These are phyloP conservation scores for Dorcus hopei DNA, from an alignment of 2,888 invertebrate genomes.

Conservation along the genomic window DNA sequence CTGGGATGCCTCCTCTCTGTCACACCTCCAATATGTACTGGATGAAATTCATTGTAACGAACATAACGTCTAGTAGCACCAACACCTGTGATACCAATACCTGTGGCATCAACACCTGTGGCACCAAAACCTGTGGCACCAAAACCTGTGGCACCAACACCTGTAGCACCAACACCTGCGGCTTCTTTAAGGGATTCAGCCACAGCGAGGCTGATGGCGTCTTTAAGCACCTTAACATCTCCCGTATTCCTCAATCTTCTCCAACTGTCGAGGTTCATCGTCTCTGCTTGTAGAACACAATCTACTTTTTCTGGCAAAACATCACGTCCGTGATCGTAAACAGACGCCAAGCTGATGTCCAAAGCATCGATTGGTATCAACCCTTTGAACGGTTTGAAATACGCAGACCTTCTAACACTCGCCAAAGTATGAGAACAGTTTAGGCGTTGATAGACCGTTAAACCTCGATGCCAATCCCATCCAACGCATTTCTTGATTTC, in stretches of 20 bases:
- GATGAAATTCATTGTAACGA: conserved; percentile 51
- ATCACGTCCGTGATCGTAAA: conserved; percentile 67
- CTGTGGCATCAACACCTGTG: too few relatives aligned
- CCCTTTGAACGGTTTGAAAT: conserved; percentile 44
- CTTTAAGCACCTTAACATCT: conserved; percentile 48
- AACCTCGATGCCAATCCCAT: conserved; percentile 42
- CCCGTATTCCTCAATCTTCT: conserved; percentile 64
- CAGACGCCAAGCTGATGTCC: conserved; percentile 64
- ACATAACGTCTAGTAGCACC: background rate
- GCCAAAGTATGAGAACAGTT: conserved; percentile 56
- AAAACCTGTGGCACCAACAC: too few relatives aligned
- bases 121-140: too few relatives aligned
- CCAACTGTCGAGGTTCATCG: conserved; percentile 63
- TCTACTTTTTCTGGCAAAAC: conserved; percentile 63
- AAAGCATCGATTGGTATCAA: conserved; percentile 64
- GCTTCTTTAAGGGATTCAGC: conserved; percentile 14
- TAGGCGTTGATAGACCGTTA: conserved; percentile 50
- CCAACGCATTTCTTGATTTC: conserved; percentile 26
- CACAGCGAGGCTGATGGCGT: conserved; percentile 27
- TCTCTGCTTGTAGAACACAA: conserved; percentile 65
- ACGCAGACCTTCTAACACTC: conserved; percentile 51
- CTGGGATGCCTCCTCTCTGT: conserved; percentile 64
- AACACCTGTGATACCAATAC: too few relatives aligned
- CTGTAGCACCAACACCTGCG: too few relatives aligned
- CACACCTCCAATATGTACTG: conserved; percentile 61